Evolutionary conservation across 1,140 invertebrate genomes (phyloP).

Genomic region (Trialeurodes vaporariorum): DNA sequence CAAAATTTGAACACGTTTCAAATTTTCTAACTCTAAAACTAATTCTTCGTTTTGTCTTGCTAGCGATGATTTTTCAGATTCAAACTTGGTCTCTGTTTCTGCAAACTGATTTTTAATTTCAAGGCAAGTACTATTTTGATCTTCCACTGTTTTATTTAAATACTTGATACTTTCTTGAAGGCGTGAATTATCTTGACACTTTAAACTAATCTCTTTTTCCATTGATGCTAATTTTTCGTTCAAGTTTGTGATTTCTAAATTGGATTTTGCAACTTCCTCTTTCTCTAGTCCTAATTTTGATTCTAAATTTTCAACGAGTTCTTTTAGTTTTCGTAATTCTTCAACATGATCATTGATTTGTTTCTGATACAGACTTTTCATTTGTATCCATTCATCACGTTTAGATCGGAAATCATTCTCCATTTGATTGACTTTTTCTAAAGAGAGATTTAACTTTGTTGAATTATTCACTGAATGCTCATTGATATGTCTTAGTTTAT

Average conservation of each 20-base stretch:
- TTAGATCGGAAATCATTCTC: not conserved
- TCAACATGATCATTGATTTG: not conserved
- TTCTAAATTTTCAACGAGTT: not conserved
- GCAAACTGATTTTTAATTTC: not conserved
- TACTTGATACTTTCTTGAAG: conserved; percentile 23
- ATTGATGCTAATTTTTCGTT: not conserved
- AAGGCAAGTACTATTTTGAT: conserved; percentile 25
- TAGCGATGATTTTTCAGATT: not conserved
- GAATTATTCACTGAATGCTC: not conserved
- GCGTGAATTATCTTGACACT: conserved; percentile 12
- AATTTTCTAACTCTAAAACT: conserved; percentile 19
- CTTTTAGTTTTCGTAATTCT: not conserved
- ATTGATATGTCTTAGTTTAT: not conserved
- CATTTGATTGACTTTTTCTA: not conserved
- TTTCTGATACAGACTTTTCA: not conserved
- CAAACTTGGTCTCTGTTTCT: conserved; percentile 12
- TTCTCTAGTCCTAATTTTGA: not conserved
- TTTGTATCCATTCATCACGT: not conserved
- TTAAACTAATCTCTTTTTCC: not conserved
- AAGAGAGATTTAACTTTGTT: not conserved
- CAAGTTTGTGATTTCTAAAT: not conserved
- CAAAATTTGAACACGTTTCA: conserved; percentile 19
- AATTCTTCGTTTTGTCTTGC: conserved; percentile 20
- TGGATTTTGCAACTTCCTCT: not conserved
- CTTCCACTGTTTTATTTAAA: conserved; percentile 13